Percentiles rank a stretch among this genome's conserved stretches.
phyloP scores from a whole-genome alignment of 2,797 vertebrate genomes.

The Gymnopithys bicolor region DNA sequence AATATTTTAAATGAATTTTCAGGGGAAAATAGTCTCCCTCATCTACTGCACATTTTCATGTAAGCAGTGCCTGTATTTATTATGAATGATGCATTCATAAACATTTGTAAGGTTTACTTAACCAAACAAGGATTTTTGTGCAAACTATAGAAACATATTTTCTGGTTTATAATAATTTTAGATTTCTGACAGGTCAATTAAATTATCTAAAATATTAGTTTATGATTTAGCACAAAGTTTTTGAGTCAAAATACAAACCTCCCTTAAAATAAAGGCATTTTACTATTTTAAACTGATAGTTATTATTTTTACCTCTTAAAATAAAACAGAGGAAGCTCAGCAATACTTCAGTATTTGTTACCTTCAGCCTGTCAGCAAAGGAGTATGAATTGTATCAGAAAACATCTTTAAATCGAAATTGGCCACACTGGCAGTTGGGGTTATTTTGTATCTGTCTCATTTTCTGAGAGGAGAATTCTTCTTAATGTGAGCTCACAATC shows the following conservation, averaged over 20 bases:
- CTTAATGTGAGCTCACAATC: background rate
- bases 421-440: background rate
- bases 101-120: background rate
- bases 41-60: background rate
- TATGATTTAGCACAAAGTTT: background rate
- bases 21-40: background rate
- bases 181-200: background rate
- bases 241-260: background rate
- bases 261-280: background rate
- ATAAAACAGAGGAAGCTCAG: background rate
- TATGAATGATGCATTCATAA: background rate
- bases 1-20: background rate
- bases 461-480: background rate
- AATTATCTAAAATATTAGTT: background rate
- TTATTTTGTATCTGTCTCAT: background rate
- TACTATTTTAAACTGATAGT: background rate
- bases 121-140: background rate
- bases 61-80: background rate
- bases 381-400: background rate
- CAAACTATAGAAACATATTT: background rate
- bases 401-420: background rate
- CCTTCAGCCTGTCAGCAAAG: background rate
- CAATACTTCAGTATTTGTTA: background rate
- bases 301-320: background rate
- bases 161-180: background rate